A percentile compares a stretch with the other conserved stretches of the same genome.
Conservation (phyloP, 2,113 vertebrate species). For the Dendrocopos noguchii region DNA sequence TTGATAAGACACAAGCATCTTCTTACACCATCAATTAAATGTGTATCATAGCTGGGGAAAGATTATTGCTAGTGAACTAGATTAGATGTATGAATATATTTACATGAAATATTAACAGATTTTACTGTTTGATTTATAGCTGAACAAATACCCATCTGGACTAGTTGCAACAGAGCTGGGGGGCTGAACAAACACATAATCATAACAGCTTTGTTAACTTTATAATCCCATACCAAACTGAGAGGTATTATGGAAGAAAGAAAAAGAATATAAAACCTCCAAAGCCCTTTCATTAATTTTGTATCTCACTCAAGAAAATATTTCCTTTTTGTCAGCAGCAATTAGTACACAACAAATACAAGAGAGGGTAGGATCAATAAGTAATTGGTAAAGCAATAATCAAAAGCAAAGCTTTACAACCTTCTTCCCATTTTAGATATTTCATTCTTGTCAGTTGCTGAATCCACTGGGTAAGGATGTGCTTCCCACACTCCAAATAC, state of each 20-base stretch:
- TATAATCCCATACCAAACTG: not conserved
- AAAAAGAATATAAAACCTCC: not conserved
- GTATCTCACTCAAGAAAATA: not conserved
- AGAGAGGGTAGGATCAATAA: not conserved
- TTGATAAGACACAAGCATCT: not conserved
- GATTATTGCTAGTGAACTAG: not conserved
- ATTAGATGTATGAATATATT: not conserved
- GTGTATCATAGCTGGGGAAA: not conserved
- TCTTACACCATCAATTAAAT: not conserved
- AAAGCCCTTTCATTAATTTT: not conserved
- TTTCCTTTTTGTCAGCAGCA: not conserved
- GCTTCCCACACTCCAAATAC: not conserved
- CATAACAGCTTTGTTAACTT: not conserved
- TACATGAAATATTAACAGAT: not conserved
- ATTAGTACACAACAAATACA: not conserved
- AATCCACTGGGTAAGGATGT: not conserved
- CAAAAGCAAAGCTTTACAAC: not conserved
- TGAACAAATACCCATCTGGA: not conserved
- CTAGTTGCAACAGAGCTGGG: not conserved
- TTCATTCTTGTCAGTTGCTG: not conserved
- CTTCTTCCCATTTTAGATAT: not conserved
- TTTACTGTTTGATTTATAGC: not conserved
- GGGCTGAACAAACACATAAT: not conserved
- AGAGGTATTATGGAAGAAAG: not conserved
- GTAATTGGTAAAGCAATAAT: constrained; percentile 20